Evolutionary conservation across 1,140 invertebrate species (phyloP).

Genomic region (Drosophila gunungcola): DNA sequence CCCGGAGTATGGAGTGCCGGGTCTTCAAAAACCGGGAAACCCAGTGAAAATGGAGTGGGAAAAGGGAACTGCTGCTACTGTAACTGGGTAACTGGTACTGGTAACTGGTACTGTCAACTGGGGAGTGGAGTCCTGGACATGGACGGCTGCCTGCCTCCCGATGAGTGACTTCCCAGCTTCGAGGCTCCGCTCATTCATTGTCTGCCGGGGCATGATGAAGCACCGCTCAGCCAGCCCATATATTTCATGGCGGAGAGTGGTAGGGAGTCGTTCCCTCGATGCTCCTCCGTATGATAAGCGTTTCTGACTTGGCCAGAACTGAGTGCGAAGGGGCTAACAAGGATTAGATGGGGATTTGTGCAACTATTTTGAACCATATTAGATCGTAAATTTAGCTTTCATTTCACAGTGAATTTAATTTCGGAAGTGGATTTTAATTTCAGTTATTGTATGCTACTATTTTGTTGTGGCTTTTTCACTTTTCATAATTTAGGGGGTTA

Average conservation of each 20-base stretch:
- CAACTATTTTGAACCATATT: conserved; percentile 41
- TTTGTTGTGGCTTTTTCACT: background rate
- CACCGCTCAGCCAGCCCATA: conserved; percentile 50
- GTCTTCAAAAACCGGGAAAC: conserved; percentile 37
- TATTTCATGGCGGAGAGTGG: conserved; percentile 26
- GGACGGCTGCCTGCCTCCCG: conserved; percentile 31
- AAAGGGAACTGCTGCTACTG: conserved; percentile 12
- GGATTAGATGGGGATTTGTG: conserved; percentile 33
- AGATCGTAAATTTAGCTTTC: conserved; percentile 19
- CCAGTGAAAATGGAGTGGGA: conserved; percentile 4
- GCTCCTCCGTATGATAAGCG: conserved; percentile 47
- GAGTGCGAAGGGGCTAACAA: conserved; percentile 21
- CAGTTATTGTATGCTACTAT: background rate
- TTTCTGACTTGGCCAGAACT: conserved; percentile 36
- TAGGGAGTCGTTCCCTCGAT: background rate
- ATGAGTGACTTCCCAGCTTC: conserved; percentile 48
- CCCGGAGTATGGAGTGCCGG: conserved; percentile 33
- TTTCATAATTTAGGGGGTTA: background rate
- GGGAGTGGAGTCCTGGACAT: conserved; percentile 15
- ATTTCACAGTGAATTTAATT: conserved; percentile 4
- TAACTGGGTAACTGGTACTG: conserved; percentile 5
- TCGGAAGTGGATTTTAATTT: background rate
- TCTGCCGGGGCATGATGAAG: conserved; percentile 50
- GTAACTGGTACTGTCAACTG: conserved; percentile 1
- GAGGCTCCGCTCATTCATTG: conserved; percentile 42